Conservation (phyloP, 1,140 invertebrate species). For the Listronotus oregonensis region DNA sequence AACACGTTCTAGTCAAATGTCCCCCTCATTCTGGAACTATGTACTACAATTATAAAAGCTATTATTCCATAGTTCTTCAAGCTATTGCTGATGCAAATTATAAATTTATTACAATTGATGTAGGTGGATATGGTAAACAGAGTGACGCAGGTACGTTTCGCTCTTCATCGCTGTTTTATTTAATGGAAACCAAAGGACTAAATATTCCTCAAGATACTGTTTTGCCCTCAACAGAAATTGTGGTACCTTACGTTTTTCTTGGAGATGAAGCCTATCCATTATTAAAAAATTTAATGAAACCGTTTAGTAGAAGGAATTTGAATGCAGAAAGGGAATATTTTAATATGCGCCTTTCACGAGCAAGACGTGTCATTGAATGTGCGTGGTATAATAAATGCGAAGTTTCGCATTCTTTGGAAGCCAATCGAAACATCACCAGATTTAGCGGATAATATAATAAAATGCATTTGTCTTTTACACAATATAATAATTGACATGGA, state of each 20-base stretch:
- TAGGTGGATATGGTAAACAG: too few species aligned
- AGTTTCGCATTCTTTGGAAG: background rate
- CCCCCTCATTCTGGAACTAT: too few species aligned
- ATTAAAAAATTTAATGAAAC: too few species aligned
- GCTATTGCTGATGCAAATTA: too few species aligned
- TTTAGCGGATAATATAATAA: background rate
- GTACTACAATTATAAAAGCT: too few species aligned
- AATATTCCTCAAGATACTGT: background rate
- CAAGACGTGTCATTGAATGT: background rate
- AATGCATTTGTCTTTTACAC: background rate
- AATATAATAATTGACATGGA: slow-evolving; percentile 4
- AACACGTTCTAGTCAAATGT: too few species aligned
- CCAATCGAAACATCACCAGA: background rate
- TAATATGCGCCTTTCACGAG: background rate
- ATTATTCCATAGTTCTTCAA: too few species aligned
- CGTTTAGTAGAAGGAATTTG: background rate
- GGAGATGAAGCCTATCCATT: slow-evolving; percentile 1
- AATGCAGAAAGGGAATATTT: background rate
- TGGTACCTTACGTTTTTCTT: background rate
- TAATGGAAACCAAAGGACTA: background rate
- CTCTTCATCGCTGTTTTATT: background rate
- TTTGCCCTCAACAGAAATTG: background rate
- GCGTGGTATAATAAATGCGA: background rate
- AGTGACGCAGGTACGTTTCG: background rate
- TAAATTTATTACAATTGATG: too few species aligned